phyloP scores from a whole-genome alignment of 2,888 invertebrate species.

The Sphinx pinastri region DNA sequence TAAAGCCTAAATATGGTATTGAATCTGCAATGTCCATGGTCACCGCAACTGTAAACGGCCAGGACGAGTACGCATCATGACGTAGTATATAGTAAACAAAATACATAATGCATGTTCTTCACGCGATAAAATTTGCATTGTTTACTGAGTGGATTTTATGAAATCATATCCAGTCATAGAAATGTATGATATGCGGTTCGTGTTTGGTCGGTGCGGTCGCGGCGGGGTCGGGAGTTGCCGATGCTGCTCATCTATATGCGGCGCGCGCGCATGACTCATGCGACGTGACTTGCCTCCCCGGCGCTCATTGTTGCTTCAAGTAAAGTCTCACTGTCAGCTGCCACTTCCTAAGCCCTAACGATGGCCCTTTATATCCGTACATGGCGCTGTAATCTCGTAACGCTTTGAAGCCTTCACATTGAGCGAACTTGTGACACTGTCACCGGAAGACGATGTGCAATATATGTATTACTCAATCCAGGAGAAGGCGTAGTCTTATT shows the following conservation, averaged over 20 bases:
- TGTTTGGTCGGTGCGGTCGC: conserved; percentile 1
- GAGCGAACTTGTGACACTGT: not conserved
- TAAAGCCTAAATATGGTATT: too few species aligned
- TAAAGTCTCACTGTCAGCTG: conserved; percentile 49
- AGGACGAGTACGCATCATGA: too few species aligned
- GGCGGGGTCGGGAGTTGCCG: conserved; percentile 34
- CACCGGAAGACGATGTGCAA: not conserved
- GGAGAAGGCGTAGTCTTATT: not conserved
- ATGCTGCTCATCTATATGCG: conserved; percentile 67
- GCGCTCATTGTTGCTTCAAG: conserved; percentile 53
- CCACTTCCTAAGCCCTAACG: conserved; percentile 59
- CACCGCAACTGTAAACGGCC: too few species aligned
- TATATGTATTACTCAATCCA: not conserved
- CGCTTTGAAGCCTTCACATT: conserved; percentile 22
- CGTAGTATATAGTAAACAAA: too few species aligned
- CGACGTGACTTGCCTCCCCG: conserved; percentile 68
- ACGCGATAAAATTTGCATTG: too few species aligned
- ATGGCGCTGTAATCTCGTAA: conserved; percentile 48
- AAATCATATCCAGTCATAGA: conserved; percentile 3
- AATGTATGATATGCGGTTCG: not conserved
- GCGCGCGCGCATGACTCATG: conserved; percentile 56
- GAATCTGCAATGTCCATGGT: too few species aligned
- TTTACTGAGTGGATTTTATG: not conserved
- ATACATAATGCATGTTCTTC: too few species aligned
- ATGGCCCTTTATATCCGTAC: conserved; percentile 51